Evolutionary conservation across 2,888 invertebrate genomes (phyloP).

Genomic region (Ophonus ardosiacus): DNA sequence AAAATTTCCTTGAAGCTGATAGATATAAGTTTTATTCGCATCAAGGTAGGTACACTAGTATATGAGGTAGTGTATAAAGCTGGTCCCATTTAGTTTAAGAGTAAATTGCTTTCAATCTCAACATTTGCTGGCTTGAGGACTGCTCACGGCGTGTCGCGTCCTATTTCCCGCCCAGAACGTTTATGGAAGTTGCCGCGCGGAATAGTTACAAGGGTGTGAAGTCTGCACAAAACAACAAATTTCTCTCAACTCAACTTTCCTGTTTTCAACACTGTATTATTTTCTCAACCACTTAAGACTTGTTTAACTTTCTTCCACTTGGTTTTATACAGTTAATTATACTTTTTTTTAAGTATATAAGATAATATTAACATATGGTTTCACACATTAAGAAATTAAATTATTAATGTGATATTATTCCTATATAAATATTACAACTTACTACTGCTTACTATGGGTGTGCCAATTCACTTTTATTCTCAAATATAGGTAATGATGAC

Average conservation of each 20-base stretch:
- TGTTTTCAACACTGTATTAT: conserved; percentile 17
- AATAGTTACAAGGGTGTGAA: conserved; percentile 13
- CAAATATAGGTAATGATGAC: too few species aligned
- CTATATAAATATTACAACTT: too few species aligned
- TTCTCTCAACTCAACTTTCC: conserved; percentile 15
- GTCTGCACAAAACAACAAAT: conserved; percentile 45
- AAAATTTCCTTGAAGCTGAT: neutral
- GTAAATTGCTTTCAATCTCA: conserved; percentile 26
- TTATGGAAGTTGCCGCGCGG: conserved; percentile 11
- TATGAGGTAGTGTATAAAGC: neutral
- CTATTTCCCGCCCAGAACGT: neutral
- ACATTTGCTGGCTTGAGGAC: neutral
- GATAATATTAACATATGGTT: too few species aligned
- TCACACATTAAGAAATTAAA: too few species aligned
- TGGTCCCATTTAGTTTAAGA: conserved; percentile 24
- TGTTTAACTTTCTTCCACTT: neutral
- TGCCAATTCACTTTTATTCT: too few species aligned
- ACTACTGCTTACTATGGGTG: too few species aligned
- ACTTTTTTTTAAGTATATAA: neutral
- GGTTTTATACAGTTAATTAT: neutral
- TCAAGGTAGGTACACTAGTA: neutral
- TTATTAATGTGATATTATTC: too few species aligned
- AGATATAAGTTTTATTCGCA: neutral
- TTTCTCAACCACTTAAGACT: conserved; percentile 1
- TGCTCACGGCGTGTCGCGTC: neutral